Conservation (phyloP, 2,888 invertebrate species). For the Lithophane socia region DNA sequence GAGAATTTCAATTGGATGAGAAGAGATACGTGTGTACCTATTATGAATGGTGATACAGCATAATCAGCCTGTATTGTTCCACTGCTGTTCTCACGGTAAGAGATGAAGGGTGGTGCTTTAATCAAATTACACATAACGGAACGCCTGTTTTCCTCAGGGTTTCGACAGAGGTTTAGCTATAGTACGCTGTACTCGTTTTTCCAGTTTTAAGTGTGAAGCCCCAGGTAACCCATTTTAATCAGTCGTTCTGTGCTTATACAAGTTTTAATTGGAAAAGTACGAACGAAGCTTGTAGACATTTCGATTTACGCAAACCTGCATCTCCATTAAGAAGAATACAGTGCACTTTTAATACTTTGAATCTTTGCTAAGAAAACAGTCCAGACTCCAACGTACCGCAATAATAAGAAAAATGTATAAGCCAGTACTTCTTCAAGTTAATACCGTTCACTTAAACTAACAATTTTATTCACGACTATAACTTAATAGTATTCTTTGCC, state of each 20-base stretch:
- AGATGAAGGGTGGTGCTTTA: no score
- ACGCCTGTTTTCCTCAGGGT: no score
- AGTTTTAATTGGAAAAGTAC: constrained; percentile 8
- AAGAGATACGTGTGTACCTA: neutral
- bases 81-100: no score
- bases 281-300: neutral
- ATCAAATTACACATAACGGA: no score
- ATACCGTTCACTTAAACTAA: constrained; percentile 45
- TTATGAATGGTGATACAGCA: neutral
- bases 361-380: constrained; percentile 19
- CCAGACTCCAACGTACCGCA: constrained; percentile 20
- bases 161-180: no score
- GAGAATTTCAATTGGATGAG: constrained; percentile 28
- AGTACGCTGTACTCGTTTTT: no score
- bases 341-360: constrained; percentile 7
- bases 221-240: neutral
- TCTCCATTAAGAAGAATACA: constrained; percentile 26
- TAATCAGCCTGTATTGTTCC: no score
- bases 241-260: neutral
- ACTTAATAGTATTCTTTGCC: constrained; percentile 63
- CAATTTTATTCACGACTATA: constrained; percentile 50
- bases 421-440: constrained; percentile 49
- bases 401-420: constrained; percentile 44
- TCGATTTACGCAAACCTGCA: constrained; percentile 25
- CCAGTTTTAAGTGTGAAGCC: no score